Evolutionary conservation across 2,888 invertebrate genomes (phyloP).

Genomic region (Leuctra nigra): DNA sequence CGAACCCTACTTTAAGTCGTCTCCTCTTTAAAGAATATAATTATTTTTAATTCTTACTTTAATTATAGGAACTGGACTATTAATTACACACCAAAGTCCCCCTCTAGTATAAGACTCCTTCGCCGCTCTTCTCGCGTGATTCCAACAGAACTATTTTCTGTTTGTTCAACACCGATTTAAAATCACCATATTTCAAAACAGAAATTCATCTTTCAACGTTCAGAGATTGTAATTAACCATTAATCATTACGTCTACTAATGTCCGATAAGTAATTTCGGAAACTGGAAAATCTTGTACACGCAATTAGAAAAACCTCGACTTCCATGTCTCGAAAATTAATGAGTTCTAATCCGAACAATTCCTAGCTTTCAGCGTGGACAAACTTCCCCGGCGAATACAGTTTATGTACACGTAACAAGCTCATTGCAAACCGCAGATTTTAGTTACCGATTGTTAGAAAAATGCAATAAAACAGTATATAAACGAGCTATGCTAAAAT

Average conservation of each 20-base stretch:
- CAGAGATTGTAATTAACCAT: conserved; percentile 6
- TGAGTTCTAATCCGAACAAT: not conserved
- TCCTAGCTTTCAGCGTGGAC: not conserved
- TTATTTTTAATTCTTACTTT: too few relatives aligned
- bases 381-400: not conserved
- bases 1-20: too few relatives aligned
- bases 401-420: conserved; percentile 4
- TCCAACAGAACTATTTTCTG: too few relatives aligned
- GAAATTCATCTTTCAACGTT: conserved; percentile 8
- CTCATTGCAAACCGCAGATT: conserved; percentile 13
- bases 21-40: too few relatives aligned
- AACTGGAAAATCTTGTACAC: not conserved
- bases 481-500: not conserved
- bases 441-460: conserved; percentile 4
- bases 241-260: conserved; percentile 7
- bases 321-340: conserved; percentile 2
- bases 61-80: too few relatives aligned
- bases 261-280: too few relatives aligned
- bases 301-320: not conserved
- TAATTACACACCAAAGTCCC: too few relatives aligned
- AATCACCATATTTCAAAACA: too few relatives aligned
- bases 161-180: too few relatives aligned
- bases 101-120: too few relatives aligned
- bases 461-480: conserved; percentile 11
- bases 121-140: too few relatives aligned